Base-by-base conservation (phyloP, 2,888 invertebrate genomes). In the Spisula subtruncata region DNA sequence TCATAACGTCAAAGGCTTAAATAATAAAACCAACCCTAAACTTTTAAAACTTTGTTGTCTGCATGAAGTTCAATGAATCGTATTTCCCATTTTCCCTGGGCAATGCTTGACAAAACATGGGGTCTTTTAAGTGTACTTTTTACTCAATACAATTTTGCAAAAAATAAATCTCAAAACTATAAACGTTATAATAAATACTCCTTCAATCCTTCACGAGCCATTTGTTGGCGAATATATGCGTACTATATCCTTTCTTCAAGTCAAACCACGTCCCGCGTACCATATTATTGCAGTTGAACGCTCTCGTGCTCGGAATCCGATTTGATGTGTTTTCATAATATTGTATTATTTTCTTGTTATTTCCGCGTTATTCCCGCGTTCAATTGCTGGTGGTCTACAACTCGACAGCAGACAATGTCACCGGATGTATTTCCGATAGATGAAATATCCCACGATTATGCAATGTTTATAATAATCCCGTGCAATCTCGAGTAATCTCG, bases 261-360 rank as follows among this genome's bases (percentile, higher is more conserved):
- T 25, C 60, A 66, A 2, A 25, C n/a, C 18, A 60, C 18, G n/a
- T 60, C 60, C 60, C 41, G 41, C 41, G n/a, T 25, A 66, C 60
- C 60, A 60, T n/a, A 20, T 20, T 18, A n/a, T 66, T 66, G 12
- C 60, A 66, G 60, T 25, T 25, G 60, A 66, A 66, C n/a, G 25
- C 60, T 66, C 60, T 66, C 60, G n/a, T 35, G 32, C 46, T 10
- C n/a, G 46, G 56, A 88, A 80, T 81, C 35, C 0, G 32, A 79
- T 80, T 83, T 56, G 83, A 60, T 66, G 51, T 89, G 89, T 89
- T 89, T 89, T 86, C 86, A 89, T 89, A 89, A 89, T 82, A 86
- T 84, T 81, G 54, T 81, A 86, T 86, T 86, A 89, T 86, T 83
- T 86, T 8, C 41, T 2, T 8, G 41, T 41, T 41, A 41, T 86